A percentile compares a stretch with the other conserved stretches of the same genome.
phyloP scores from a whole-genome alignment of 92 coral and sea anemone genomes.

The Micromussa lordhowensis region DNA sequence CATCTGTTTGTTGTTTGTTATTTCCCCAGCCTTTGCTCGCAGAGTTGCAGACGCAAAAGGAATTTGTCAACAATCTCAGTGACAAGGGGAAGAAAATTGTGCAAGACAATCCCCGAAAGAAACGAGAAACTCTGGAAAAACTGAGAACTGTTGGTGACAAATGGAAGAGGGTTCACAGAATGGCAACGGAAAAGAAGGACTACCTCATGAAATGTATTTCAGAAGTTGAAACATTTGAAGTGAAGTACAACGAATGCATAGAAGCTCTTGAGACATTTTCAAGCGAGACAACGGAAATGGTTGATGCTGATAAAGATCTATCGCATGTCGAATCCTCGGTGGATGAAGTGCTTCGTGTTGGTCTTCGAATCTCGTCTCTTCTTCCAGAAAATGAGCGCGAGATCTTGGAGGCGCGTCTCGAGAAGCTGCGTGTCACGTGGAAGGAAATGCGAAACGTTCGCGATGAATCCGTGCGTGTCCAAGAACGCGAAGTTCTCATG shows the following conservation, averaged over 20 bases:
- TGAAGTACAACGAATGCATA: slow-evolving; percentile 77
- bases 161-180: slow-evolving; percentile 81
- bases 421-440: slow-evolving; percentile 76
- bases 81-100: slow-evolving; percentile 80
- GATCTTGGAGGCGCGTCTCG: slow-evolving; percentile 73
- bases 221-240: slow-evolving; percentile 77
- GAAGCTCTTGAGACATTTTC: slow-evolving; percentile 65
- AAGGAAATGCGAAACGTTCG: slow-evolving; percentile 69
- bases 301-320: slow-evolving; percentile 31
- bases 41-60: slow-evolving; percentile 87
- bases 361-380: slow-evolving; percentile 61
- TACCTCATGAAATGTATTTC: slow-evolving; percentile 56
- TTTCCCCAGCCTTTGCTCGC: slow-evolving; percentile 69
- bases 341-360: slow-evolving; percentile 75
- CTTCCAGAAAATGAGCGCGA: slow-evolving; percentile 71
- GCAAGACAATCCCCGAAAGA: slow-evolving; percentile 68
- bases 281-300: slow-evolving; percentile 42
- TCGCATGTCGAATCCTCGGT: slow-evolving; percentile 42
- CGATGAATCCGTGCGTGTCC: slow-evolving; percentile 70
- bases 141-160: slow-evolving; percentile 75
- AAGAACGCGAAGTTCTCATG: slow-evolving; percentile 48
- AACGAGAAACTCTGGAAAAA: slow-evolving; percentile 74
- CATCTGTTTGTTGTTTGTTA: not conserved
- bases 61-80: slow-evolving; percentile 82
- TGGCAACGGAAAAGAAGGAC: slow-evolving; percentile 77